Conservation (phyloP, 2,888 invertebrate genomes). For the Platycheirus albimanus region DNA sequence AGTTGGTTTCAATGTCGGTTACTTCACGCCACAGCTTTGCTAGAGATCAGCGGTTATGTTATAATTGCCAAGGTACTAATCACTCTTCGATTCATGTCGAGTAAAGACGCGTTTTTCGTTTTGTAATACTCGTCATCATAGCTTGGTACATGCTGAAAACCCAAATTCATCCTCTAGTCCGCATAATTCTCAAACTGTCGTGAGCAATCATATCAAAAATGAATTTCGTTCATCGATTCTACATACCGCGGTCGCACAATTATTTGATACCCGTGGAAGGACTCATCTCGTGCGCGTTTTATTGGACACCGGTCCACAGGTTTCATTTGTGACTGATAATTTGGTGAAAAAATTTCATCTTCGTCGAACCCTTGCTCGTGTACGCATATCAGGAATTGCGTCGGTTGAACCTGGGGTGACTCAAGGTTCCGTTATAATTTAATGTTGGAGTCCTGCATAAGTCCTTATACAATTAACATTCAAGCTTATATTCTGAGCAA, state of each 20-base stretch:
- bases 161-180: not conserved
- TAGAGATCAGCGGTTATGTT: no score
- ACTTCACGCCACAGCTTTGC: no score
- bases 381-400: slow-evolving; percentile 4
- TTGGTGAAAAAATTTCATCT: slow-evolving; percentile 11
- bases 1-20: no score
- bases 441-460: not conserved
- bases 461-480: not conserved
- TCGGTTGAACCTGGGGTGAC: not conserved
- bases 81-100: slow-evolving; percentile 6
- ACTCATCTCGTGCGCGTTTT: not conserved
- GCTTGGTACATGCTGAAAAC: not conserved
- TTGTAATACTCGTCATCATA: not conserved
- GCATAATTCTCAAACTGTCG: no score
- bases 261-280: not conserved
- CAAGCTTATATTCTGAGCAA: no score
- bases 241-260: not conserved
- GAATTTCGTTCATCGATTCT: not conserved
- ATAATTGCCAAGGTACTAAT: no score
- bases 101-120: not conserved
- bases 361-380: slow-evolving; percentile 4
- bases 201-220: no score
- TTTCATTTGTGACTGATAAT: no score
- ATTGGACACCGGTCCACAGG: no score
- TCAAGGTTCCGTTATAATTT: not conserved